Evolutionary conservation across 2,113 vertebrate genomes (phyloP), one percentile per base, ranked within the genome.

Genomic region (Agapornis roseicollis): DNA sequence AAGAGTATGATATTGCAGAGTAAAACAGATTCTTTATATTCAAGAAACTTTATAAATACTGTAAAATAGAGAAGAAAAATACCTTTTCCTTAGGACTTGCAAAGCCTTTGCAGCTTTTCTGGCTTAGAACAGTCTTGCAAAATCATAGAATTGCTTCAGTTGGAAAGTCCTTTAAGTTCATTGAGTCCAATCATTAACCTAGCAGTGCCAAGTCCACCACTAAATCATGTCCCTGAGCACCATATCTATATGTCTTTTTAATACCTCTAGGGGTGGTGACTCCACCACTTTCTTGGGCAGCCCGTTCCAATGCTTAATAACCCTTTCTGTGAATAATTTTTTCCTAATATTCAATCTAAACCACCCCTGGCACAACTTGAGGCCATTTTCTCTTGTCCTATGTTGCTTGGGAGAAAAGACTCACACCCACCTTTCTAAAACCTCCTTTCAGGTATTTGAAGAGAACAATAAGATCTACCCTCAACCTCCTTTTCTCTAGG

Each of bases 1-100:
- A 89, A 97, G 85, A 80, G 39, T 94, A 61, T 80, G 76, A 85
- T 88, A 80, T 95, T 96, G 88, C 76, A 76, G 82, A 93, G 85
- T 95, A 96, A 95, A 96, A 42, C 71, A 91, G 78, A 78, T 60
- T 95, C 92, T 91, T 97, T 97, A 93, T 94, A 88, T 96, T 96
- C 79, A 93, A 96, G 94, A 95, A 96, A 94, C 64, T 88, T 96
- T 63, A 91, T 96, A 91, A 90, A 85, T 85, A 9, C 80, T 94
- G 42, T 94, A 89, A 97, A 97, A 97, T 84, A 92, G 17, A 85
- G 76, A 82, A 69, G 56, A 93, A 89, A 93, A 64, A 24, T 33
- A 50, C 89, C 81, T 44, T 83, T 80, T 90, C 77, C 77, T 71
- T 73, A 46, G 73, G 93, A 94, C 44, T 95, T 90, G 27, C 33